Conservation (phyloP, 2,888 invertebrate species). For the Cheilosia pagana region DNA sequence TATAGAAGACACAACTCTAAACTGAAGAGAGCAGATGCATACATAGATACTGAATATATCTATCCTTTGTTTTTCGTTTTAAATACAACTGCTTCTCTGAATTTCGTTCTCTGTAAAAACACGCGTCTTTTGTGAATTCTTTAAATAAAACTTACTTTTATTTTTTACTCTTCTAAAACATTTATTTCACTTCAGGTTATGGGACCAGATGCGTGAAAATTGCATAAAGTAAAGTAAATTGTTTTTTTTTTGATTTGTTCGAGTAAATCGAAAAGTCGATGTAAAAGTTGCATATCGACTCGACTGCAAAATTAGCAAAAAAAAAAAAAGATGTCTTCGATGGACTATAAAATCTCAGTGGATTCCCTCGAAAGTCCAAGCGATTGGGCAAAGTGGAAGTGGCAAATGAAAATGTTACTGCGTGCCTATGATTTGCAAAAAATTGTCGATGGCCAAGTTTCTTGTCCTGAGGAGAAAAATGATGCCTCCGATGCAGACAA, state of each 20-base stretch:
- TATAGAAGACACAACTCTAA: too few relatives aligned
- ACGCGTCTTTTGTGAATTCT: too few relatives aligned
- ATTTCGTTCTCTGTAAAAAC: too few relatives aligned
- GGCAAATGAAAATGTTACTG: slow-evolving; percentile 19
- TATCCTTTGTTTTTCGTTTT: too few relatives aligned
- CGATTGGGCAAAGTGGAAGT: slow-evolving; percentile 29
- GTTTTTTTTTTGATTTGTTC: not conserved
- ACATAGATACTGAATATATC: too few relatives aligned
- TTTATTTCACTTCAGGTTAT: not conserved
- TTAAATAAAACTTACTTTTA: too few relatives aligned
- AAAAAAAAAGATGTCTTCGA: slow-evolving; percentile 2
- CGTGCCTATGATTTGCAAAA: slow-evolving; percentile 17
- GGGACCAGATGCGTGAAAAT: not conserved
- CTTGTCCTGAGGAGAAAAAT: not conserved
- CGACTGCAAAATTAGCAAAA: not conserved
- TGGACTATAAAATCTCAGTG: slow-evolving; percentile 20
- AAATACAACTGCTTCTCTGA: too few relatives aligned
- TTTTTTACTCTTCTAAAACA: not conserved
- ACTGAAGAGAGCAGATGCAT: too few relatives aligned
- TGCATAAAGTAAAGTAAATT: not conserved
- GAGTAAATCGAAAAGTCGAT: not conserved
- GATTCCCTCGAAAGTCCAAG: slow-evolving; percentile 31
- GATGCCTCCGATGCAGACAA: slow-evolving; percentile 19
- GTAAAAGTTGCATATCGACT: not conserved
- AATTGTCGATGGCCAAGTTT: slow-evolving; percentile 15